Evolutionary conservation across 2,113 vertebrate species (phyloP).

Genomic region (Arvicanthis niloticus): DNA sequence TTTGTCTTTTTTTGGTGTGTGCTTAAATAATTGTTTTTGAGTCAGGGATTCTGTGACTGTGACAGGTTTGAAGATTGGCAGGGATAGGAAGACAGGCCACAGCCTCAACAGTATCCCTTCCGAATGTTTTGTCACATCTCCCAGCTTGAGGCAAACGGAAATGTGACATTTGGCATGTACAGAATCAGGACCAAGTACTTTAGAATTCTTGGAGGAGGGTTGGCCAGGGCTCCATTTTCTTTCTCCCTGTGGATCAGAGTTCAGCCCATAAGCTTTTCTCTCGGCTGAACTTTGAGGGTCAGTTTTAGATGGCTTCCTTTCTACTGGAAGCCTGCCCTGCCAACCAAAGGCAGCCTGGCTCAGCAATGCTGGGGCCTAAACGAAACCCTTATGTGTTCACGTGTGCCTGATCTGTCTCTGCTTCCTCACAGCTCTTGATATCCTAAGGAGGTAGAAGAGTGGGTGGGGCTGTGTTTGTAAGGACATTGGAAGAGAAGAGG

Average conservation of each 20-base stretch:
- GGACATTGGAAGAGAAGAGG: not conserved
- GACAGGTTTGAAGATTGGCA: slow-evolving; percentile 53
- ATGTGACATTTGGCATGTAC: slow-evolving; percentile 4
- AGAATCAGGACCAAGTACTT: slow-evolving; percentile 2
- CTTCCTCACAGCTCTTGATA: not conserved
- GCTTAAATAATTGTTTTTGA: slow-evolving; percentile 72
- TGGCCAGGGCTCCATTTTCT: not conserved
- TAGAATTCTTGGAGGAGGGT: slow-evolving; percentile 35
- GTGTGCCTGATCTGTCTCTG: not conserved
- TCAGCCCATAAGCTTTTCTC: not conserved
- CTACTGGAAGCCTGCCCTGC: not conserved
- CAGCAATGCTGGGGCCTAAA: not conserved
- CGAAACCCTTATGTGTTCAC: not conserved
- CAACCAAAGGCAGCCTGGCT: not conserved
- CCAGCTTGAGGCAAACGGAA: slow-evolving; percentile 19
- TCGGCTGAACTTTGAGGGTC: not conserved
- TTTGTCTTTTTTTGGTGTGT: not conserved
- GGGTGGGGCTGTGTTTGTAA: not conserved
- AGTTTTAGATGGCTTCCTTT: not conserved
- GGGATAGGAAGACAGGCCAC: slow-evolving; percentile 39
- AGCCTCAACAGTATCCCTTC: slow-evolving; percentile 13
- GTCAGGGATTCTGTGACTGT: slow-evolving; percentile 39
- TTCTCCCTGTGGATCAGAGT: not conserved
- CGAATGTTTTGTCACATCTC: not conserved
- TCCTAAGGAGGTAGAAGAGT: not conserved